Evolutionary conservation across 2,113 vertebrate species (phyloP), one percentile per base, ranked within the genome.

Genomic region (Proteles cristata): DNA sequence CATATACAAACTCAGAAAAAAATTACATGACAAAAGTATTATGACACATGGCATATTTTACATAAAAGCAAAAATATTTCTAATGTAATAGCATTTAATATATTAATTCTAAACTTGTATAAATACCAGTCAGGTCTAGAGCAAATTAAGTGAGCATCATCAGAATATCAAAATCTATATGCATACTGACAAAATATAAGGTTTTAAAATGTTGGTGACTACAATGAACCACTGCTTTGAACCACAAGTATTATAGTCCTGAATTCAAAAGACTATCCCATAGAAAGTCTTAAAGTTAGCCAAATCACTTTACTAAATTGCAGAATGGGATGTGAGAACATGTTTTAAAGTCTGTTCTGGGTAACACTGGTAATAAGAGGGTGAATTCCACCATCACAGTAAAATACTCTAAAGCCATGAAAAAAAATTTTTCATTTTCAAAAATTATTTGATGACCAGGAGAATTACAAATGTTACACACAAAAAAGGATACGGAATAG

Each of bases 1-100:
- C 45, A 95, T 77, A 96, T n/a, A 86, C 50, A 88, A 92, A 93
- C 25, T 94, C 35, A 87, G n/a, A 87, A 73, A 94, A 94, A 17
- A 92, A 81, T 79, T 53, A 55, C 39, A 80, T 89, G 50, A 94
- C 31, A 95, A 93, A 96, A 87, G 85, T 77, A 23, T 87, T 71
- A 97, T 25, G 31, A 66, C 45, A 97, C 95, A 90, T 83, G 48
- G 23, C 63, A 15, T 85, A 33, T 91, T 96, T 94, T 76, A 85
- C 35, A 95, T 80, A 68, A 92, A 92, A 90, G 61, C 65, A 92
- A 63, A 87, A 25, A 12, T 12, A 39, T 61, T 80, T 87, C 21
- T 26, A 86, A 68, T 92, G 10, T 55, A 93, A 73, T 19, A 90
- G 7, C 35, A 92, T 77, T 94, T 92, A 92, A 80, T 31, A 66